Evolutionary conservation across 2,797 vertebrate species (phyloP), one percentile per base, ranked within the genome.

Genomic region (Heliangelus exortis): DNA sequence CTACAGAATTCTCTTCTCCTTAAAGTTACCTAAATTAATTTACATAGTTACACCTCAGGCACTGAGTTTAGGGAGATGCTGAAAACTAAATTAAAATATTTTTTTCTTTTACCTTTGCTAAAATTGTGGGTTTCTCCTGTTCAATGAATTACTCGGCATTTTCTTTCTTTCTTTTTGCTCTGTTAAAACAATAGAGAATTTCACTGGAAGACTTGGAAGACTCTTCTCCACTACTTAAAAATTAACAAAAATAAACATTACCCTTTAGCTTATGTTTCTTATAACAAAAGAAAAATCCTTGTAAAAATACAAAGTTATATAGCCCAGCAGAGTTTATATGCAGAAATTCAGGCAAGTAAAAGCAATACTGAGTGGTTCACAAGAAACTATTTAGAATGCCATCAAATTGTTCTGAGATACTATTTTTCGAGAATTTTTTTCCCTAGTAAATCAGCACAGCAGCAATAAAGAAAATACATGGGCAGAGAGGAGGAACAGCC

Each of bases 31-130:
- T 43, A 45, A 43, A 80, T 51, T 31, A 66, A 58, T 28, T n/a
- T 51, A 45, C 15, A 53, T 23, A n/a, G 50, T 34, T 63, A 50
- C 31, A 50, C 3, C 34, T 67, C 39, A 36, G 9, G 28, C 36
- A 45, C 39, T 15, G 39, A 41, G 39, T 41, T 51, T 59, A 58
- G 29, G 43, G 25, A 31, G 53, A 74, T 74, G 25, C 34, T 74
- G 61, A 74, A 50, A 66, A 74, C 34, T 50, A 33, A 50, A 73
- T 29, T 12, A 39, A 79, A n/a, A 82, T 68, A 81, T 68, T 78
- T 29, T 50, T 63, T 26, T 74, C 39, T 57, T 62, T 96, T 95
- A 96, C 92, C 92, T 95, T 62, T 89, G 54, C 39, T 87, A 65
- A 12, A 54, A 26, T n/a, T 73, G 45, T 65, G 43, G 9, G 23